These are phyloP conservation scores for Sphaerophoria rueppellii DNA, from an alignment of 2,888 invertebrate species.

Conservation along the genomic window DNA sequence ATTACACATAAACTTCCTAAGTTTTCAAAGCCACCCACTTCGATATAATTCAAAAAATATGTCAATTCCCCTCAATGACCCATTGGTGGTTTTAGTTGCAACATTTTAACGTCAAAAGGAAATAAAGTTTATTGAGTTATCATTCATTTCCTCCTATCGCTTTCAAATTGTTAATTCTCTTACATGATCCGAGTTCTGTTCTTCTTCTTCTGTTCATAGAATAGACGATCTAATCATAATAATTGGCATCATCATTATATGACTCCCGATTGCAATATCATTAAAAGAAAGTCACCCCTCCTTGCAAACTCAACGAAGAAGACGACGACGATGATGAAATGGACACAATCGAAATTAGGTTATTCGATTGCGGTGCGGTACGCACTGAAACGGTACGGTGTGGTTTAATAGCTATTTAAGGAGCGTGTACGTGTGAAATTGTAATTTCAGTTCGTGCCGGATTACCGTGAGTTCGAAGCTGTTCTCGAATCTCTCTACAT, in stretches of 20 bases:
- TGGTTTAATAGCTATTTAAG: conserved; percentile 66
- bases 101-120: too few species aligned
- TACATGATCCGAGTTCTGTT: not conserved
- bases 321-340: not conserved
- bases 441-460: conserved; percentile 56
- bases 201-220: too few species aligned
- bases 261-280: conserved; percentile 43
- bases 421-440: conserved; percentile 70
- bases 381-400: not conserved
- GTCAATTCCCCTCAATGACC: too few species aligned
- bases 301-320: conserved; percentile 30
- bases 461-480: conserved; percentile 44
- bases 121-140: too few species aligned
- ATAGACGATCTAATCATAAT: conserved; percentile 66
- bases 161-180: too few species aligned
- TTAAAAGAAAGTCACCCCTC: conserved; percentile 33
- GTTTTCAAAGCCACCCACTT: too few species aligned
- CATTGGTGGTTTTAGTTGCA: too few species aligned
- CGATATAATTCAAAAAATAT: too few species aligned
- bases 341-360: conserved; percentile 55
- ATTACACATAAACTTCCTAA: too few species aligned
- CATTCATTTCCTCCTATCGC: too few species aligned
- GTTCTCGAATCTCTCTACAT: conserved; percentile 17
- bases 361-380: conserved; percentile 36
- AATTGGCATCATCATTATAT: conserved; percentile 57